phyloP scores from a whole-genome alignment of 2,113 vertebrate species.

The Leptobrachium leishanense region DNA sequence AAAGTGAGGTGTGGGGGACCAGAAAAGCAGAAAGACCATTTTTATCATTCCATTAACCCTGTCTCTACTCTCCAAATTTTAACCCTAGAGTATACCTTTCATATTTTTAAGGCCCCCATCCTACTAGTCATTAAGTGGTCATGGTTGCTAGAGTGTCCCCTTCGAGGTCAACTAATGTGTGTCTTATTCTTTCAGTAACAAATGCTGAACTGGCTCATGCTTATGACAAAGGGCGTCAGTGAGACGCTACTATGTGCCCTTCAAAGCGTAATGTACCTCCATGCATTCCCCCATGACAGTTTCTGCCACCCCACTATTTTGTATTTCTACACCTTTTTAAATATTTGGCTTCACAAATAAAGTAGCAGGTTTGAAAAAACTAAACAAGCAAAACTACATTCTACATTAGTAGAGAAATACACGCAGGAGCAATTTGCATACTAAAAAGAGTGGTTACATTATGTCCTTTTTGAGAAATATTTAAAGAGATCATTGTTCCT shows the following conservation, averaged over 20 bases:
- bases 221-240: slow-evolving; percentile 1
- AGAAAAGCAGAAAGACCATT: no score
- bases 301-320: background rate
- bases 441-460: background rate
- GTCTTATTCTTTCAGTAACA: background rate
- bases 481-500: background rate
- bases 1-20: no score
- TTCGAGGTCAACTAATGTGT: no score
- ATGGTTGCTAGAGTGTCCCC: no score
- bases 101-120: no score
- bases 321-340: background rate
- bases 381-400: background rate
- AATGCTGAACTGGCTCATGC: background rate
- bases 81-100: no score
- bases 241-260: background rate
- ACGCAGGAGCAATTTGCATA: slow-evolving; percentile 16
- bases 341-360: background rate
- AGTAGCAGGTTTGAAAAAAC: background rate
- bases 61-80: no score
- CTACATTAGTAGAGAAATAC: background rate
- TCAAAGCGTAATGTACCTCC: background rate
- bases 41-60: no score
- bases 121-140: no score
- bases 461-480: background rate
- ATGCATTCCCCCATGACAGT: background rate